These are phyloP conservation scores for Cassiopea andromeda DNA, from an alignment of 30 jellyfish, hydroid and myxozoan species.

Conservation along the genomic window DNA sequence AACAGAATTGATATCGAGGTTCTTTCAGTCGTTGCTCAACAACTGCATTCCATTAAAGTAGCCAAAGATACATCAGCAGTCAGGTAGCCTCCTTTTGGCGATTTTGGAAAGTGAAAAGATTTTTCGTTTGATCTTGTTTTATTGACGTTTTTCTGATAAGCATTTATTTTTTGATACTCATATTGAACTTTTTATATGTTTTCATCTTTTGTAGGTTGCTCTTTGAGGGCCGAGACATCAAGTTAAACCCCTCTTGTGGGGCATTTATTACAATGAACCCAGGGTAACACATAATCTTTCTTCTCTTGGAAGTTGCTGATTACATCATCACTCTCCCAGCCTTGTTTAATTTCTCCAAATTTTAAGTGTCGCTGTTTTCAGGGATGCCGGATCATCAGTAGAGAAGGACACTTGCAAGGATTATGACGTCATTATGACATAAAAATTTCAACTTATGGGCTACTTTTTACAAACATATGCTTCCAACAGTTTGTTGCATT, in stretches of 20 bases:
- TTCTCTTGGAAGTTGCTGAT: no score
- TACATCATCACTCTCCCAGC: no score
- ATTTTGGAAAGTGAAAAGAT: background rate
- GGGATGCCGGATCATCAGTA: no score
- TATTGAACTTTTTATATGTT: background rate
- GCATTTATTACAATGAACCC: conserved; percentile 93
- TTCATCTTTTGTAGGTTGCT: conserved; percentile 40
- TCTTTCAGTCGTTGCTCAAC: conserved; percentile 95
- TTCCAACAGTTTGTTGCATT: no score
- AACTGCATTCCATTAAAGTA: conserved; percentile 68
- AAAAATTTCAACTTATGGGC: no score
- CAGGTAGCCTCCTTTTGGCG: conserved; percentile 38
- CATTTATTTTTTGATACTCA: background rate
- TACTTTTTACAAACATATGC: no score
- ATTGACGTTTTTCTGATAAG: background rate
- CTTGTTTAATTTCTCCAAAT: no score
- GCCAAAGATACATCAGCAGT: conserved; percentile 79
- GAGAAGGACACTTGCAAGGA: no score
- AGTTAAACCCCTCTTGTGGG: conserved; percentile 81
- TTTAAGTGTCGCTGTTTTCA: no score
- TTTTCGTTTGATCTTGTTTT: background rate
- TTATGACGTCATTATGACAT: no score
- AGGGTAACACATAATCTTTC: conserved; percentile 40
- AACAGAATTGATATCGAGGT: conserved; percentile 89
- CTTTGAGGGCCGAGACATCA: conserved; percentile 87